Percentiles rank a stretch among this genome's conserved stretches.
These are phyloP conservation scores for Dysmachus trigonus DNA, from an alignment of 2,888 invertebrate genomes.

Conservation along the genomic window DNA sequence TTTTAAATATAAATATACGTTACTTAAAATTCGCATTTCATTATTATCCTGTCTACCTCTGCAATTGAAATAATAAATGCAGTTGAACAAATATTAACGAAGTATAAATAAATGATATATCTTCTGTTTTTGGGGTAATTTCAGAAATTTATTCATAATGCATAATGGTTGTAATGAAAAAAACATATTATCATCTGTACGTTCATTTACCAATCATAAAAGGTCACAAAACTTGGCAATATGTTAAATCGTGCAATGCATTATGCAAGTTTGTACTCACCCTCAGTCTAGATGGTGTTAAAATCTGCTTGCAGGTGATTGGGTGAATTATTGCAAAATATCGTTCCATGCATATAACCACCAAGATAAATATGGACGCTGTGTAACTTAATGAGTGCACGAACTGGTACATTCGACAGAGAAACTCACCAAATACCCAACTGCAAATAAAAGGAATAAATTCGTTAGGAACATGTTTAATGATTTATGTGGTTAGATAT, in stretches of 20 bases:
- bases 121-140: neutral
- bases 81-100: neutral
- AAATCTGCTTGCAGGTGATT: constrained; percentile 83
- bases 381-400: constrained; percentile 89
- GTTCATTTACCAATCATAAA: neutral
- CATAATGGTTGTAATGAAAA: neutral
- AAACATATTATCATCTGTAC: neutral
- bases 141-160: neutral
- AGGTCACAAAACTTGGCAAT: neutral
- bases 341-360: constrained; percentile 86
- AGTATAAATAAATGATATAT: neutral
- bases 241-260: neutral
- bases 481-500: neutral
- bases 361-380: constrained; percentile 87
- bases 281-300: constrained; percentile 78
- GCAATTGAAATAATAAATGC: neutral
- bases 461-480: neutral
- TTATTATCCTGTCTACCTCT: neutral
- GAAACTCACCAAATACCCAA: constrained; percentile 83
- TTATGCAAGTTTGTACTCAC: constrained; percentile 66
- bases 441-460: constrained; percentile 66
- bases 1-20: neutral
- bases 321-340: constrained; percentile 89
- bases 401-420: constrained; percentile 92
- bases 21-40: neutral